Conservation (phyloP, 1,140 invertebrate genomes). For the Aradophagus sp. region DNA sequence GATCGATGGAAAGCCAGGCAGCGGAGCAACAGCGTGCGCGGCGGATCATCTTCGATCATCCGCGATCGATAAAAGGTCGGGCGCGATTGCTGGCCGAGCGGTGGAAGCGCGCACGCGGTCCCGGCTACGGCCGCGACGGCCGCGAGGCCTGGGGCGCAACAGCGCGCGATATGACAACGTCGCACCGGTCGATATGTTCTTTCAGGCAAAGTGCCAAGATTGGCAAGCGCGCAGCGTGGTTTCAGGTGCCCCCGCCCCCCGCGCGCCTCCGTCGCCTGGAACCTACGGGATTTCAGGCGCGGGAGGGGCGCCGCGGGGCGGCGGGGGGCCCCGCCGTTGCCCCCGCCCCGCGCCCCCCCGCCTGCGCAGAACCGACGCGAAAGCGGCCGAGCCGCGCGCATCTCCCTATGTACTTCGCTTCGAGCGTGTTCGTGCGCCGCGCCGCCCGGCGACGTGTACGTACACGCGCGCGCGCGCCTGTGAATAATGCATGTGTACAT, state of each 20-base stretch:
- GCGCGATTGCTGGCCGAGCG: conserved; percentile 29
- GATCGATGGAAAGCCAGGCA: conserved; percentile 7
- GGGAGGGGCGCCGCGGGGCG: conserved; percentile 57
- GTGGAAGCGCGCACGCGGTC: conserved; percentile 54
- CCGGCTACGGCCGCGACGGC: conserved; percentile 27
- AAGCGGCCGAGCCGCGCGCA: conserved; percentile 70
- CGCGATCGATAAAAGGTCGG: conserved; percentile 39
- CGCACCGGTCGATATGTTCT: conserved; percentile 75
- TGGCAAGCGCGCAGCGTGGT: conserved; percentile 70
- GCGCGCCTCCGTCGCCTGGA: conserved; percentile 39
- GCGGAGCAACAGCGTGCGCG: conserved; percentile 22
- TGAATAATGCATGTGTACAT: conserved; percentile 56
- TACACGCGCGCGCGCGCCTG: conserved; percentile 22
- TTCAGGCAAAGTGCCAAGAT: conserved; percentile 76
- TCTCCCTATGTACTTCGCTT: conserved; percentile 62
- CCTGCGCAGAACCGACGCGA: conserved; percentile 53
- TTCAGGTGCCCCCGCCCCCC: conserved; percentile 64
- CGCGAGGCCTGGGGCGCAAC: conserved; percentile 53
- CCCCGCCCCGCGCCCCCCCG: not conserved
- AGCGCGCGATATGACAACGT: conserved; percentile 70
- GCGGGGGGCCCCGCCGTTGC: conserved; percentile 24
- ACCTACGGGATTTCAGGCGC: conserved; percentile 62
- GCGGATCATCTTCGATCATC: conserved; percentile 49
- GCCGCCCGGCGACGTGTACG: not conserved
- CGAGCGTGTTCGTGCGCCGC: conserved; percentile 3